Evolutionary conservation across 2,888 invertebrate genomes (phyloP).

Genomic region (Lamellibrachia columna): DNA sequence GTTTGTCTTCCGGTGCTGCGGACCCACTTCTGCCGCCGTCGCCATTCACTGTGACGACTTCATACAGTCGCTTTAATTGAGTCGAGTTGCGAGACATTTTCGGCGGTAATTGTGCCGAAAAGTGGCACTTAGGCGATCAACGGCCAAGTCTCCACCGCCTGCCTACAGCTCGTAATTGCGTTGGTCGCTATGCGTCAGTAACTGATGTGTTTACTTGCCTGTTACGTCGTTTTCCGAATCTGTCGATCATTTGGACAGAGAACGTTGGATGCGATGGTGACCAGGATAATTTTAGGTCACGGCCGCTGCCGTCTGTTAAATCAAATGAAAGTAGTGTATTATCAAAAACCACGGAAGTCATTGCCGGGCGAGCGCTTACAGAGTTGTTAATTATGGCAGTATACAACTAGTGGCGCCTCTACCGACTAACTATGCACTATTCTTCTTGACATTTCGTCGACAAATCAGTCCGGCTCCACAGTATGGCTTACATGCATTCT

Average conservation of each 20-base stretch:
- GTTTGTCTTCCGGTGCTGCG: background rate
- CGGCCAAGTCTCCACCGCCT: background rate
- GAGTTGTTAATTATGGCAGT: background rate
- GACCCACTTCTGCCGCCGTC: background rate
- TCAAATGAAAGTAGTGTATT: background rate
- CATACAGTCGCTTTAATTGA: background rate
- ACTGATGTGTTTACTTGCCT: background rate
- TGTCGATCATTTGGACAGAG: background rate
- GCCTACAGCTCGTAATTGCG: background rate
- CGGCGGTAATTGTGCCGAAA: background rate
- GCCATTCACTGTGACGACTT: background rate
- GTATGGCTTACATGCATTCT: background rate
- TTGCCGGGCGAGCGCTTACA: no score
- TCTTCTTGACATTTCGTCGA: background rate
- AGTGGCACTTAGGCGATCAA: background rate
- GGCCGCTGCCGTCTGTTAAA: background rate
- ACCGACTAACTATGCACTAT: background rate
- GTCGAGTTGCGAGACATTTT: conserved; percentile 4
- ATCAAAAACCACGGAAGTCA: no score
- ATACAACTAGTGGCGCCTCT: background rate
- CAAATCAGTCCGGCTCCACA: background rate
- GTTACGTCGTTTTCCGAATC: background rate
- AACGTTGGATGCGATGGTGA: background rate
- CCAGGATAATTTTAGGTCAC: background rate
- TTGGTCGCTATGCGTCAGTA: conserved; percentile 12